Conservation (phyloP, 2,888 invertebrate species). For the Cerastis rubricosa region DNA sequence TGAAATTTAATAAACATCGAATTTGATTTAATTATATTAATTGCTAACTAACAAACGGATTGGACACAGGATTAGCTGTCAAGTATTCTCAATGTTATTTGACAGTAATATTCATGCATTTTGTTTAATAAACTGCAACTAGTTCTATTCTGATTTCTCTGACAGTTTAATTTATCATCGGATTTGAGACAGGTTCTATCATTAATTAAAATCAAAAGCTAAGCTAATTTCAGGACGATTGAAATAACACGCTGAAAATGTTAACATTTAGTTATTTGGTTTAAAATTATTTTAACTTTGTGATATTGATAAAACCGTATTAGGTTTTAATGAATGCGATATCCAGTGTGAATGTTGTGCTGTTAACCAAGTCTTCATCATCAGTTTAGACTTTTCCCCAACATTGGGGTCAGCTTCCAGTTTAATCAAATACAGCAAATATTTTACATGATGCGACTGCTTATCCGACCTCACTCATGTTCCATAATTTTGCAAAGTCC, state of each 20-base stretch:
- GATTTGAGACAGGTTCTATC: not conserved
- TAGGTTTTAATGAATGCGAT: not conserved
- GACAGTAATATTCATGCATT: not conserved
- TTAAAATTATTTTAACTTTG: not conserved
- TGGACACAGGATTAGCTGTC: not conserved
- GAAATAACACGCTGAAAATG: not conserved
- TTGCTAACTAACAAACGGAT: not conserved
- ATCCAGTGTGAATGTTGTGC: not conserved
- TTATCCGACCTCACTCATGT: not conserved
- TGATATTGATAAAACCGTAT: not conserved
- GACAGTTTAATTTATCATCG: constrained; percentile 9
- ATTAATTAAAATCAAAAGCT: not conserved
- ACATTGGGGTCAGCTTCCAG: not conserved
- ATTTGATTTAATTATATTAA: not conserved
- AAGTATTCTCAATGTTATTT: not conserved
- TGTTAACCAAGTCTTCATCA: not conserved
- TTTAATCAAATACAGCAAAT: not conserved
- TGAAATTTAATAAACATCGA: not conserved
- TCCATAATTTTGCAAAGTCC: not conserved
- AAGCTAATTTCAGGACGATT: not conserved
- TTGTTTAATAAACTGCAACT: not conserved
- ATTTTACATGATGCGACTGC: not conserved
- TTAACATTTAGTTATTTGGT: not conserved
- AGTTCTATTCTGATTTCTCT: not conserved
- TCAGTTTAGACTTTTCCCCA: not conserved